These are phyloP conservation scores for Heliconius hewitsoni DNA, from an alignment of 1,140 invertebrate species.

Conservation along the genomic window DNA sequence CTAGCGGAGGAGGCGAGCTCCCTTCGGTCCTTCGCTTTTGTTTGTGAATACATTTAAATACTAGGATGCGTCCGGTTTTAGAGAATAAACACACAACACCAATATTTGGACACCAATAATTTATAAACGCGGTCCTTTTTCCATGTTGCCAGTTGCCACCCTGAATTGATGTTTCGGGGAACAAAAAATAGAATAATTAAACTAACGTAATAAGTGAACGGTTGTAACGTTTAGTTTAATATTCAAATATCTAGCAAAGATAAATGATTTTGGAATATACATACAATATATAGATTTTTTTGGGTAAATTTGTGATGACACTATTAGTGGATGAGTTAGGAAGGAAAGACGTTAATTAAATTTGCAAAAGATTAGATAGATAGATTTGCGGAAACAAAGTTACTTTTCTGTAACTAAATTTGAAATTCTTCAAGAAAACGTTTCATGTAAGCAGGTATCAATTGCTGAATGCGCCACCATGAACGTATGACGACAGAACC, in stretches of 20 bases:
- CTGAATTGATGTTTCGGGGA: constrained; percentile 24
- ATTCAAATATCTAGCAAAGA: not conserved
- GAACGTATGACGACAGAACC: too few species aligned
- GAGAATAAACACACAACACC: constrained; percentile 66
- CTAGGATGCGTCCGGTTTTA: constrained; percentile 70
- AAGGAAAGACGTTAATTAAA: too few species aligned
- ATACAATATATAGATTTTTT: too few species aligned
- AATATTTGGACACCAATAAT: constrained; percentile 74
- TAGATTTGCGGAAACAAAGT: too few species aligned
- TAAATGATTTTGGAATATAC: too few species aligned
- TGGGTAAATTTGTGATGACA: too few species aligned
- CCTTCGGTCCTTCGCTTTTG: constrained; percentile 71
- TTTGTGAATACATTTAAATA: constrained; percentile 79
- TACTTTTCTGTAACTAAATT: too few species aligned
- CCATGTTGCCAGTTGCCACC: constrained; percentile 46
- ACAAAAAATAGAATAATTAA: constrained; percentile 1
- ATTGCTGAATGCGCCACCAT: too few species aligned
- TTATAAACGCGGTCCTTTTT: constrained; percentile 66
- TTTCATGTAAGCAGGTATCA: too few species aligned
- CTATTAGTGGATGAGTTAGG: too few species aligned
- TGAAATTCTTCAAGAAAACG: too few species aligned
- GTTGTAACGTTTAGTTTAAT: not conserved
- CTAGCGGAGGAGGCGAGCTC: constrained; percentile 63
- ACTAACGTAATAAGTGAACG: not conserved
- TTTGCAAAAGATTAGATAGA: too few species aligned